Evolutionary conservation across 2,113 vertebrate genomes (phyloP).

Genomic region (Narcine bancroftii): DNA sequence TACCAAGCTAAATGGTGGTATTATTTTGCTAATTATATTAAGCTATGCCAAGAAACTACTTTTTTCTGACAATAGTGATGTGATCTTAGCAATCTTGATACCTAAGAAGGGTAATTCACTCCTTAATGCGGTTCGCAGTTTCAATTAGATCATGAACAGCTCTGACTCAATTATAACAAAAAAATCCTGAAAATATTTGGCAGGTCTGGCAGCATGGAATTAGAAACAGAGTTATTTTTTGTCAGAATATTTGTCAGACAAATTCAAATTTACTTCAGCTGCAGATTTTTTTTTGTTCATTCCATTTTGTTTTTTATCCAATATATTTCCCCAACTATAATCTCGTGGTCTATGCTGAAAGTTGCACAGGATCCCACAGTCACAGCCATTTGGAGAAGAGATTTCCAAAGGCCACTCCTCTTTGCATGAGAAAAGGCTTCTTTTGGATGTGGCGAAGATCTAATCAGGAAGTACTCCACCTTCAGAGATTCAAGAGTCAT

Average conservation of each 20-base stretch:
- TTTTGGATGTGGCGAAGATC: not conserved
- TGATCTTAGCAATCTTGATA: not conserved
- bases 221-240: no score
- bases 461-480: not conserved
- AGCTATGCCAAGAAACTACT: not conserved
- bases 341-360: not conserved
- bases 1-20: not conserved
- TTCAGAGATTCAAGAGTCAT: no score
- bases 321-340: not conserved
- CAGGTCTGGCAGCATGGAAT: no score
- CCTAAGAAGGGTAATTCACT: not conserved
- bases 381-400: not conserved
- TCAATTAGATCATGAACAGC: not conserved
- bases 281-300: not conserved
- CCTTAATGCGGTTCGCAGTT: not conserved
- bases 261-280: no score
- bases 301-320: not conserved
- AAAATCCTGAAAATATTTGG: no score
- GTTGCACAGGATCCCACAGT: not conserved
- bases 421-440: not conserved
- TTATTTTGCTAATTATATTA: not conserved
- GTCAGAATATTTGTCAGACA: no score
- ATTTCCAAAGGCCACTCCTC: not conserved
- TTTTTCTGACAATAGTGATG: not conserved
- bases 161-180: no score